These are phyloP conservation scores for Nylanderia fulva DNA, from an alignment of 1,140 invertebrate genomes.

Conservation along the genomic window DNA sequence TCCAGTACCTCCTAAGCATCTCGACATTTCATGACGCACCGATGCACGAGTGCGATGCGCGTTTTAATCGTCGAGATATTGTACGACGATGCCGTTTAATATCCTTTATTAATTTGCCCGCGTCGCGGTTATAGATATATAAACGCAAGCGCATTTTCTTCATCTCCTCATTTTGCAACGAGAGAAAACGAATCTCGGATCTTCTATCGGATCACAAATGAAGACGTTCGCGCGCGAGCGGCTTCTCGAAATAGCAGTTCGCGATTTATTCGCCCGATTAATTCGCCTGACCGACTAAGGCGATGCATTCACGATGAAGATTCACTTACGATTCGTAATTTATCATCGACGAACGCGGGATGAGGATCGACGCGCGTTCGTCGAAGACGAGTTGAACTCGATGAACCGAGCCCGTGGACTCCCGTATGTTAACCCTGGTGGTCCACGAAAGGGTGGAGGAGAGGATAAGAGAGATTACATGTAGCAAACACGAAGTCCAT, in stretches of 20 bases:
- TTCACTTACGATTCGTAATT: constrained; percentile 51
- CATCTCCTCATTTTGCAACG: constrained; percentile 5
- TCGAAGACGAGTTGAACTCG: constrained; percentile 58
- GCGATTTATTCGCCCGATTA: constrained; percentile 32
- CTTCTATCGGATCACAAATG: neutral
- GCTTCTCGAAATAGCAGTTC: constrained; percentile 10
- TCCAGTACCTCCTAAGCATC: constrained; percentile 64
- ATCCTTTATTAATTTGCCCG: constrained; percentile 29
- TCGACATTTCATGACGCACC: constrained; percentile 67
- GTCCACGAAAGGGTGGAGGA: constrained; percentile 5
- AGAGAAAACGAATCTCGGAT: neutral
- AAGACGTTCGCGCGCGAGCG: constrained; percentile 27
- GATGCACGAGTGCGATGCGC: constrained; percentile 58
- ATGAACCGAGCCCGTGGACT: constrained; percentile 35
- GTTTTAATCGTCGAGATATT: constrained; percentile 27
- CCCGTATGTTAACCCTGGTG: constrained; percentile 48
- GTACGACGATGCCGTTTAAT: constrained; percentile 7
- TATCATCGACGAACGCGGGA: constrained; percentile 15
- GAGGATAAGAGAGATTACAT: constrained; percentile 23
- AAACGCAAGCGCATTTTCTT: neutral
- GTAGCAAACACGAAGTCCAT: constrained; percentile 73
- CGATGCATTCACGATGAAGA: constrained; percentile 38
- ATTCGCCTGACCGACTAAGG: neutral
- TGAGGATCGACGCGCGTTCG: neutral
- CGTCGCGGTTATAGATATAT: neutral